These are phyloP conservation scores for Palythoa heliodiscus DNA, from an alignment of 92 coral and sea anemone species.

Conservation along the genomic window DNA sequence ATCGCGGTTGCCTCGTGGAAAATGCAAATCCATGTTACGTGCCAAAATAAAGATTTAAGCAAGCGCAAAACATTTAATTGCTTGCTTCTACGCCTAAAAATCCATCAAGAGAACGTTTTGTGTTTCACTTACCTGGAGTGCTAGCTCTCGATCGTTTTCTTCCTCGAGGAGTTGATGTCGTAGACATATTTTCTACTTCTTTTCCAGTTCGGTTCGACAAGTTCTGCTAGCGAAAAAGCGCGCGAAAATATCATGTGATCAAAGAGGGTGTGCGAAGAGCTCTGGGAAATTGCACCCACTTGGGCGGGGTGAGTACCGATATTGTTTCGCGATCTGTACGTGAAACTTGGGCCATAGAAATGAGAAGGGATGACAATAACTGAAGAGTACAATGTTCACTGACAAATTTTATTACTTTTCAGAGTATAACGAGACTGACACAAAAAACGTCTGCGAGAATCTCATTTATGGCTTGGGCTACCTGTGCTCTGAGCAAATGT, in stretches of 20 bases:
- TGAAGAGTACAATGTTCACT: too few species aligned
- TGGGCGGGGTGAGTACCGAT: neutral
- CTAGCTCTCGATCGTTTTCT: constrained; percentile 88
- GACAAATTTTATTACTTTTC: too few species aligned
- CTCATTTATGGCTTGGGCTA: neutral
- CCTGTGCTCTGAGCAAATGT: neutral
- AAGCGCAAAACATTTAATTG: neutral
- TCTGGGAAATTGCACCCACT: constrained; percentile 33
- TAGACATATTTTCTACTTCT: constrained; percentile 70
- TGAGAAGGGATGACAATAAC: too few species aligned
- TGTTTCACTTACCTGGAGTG: constrained; percentile 68
- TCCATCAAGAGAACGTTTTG: neutral
- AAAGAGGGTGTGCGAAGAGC: neutral
- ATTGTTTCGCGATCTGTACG: neutral
- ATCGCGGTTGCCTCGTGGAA: neutral
- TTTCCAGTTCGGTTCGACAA: constrained; percentile 23
- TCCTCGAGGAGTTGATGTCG: constrained; percentile 82
- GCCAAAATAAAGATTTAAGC: neutral
- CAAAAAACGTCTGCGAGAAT: neutral
- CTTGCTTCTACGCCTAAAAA: neutral
- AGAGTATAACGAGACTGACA: too few species aligned
- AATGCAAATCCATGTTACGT: neutral
- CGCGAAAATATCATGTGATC: constrained; percentile 84
- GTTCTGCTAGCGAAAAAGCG: constrained; percentile 76
- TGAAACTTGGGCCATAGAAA: too few species aligned